Conservation (phyloP, 2,113 vertebrate species). For the Jaculus jaculus region DNA sequence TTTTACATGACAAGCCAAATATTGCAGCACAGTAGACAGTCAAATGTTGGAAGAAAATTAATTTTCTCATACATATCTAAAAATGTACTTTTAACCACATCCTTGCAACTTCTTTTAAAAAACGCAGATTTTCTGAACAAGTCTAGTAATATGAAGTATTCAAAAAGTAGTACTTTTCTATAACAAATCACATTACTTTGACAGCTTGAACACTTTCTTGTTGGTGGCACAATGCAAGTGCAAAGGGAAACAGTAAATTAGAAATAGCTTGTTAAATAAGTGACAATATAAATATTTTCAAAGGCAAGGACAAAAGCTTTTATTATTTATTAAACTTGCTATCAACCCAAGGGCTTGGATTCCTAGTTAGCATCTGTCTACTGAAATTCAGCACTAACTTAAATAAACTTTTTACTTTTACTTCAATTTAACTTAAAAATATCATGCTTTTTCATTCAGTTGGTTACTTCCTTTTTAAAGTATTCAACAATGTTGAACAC, state of each 20-base stretch:
- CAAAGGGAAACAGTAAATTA: conserved; percentile 62
- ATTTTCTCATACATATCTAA: conserved; percentile 35
- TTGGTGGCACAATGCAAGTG: conserved; percentile 64
- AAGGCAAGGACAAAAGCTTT: conserved; percentile 73
- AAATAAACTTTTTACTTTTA: conserved; percentile 72
- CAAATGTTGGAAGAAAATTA: conserved; percentile 55
- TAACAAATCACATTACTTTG: conserved; percentile 52
- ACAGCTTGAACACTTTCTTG: conserved; percentile 71
- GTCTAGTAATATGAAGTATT: conserved; percentile 59
- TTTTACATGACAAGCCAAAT: conserved; percentile 51
- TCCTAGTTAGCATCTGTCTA: conserved; percentile 75
- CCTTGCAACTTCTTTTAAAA: conserved; percentile 57
- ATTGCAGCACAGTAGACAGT: conserved; percentile 51
- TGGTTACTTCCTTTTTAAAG: conserved; percentile 76
- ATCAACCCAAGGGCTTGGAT: conserved; percentile 67
- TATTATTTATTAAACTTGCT: conserved; percentile 71
- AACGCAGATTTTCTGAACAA: conserved; percentile 64
- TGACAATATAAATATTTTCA: conserved; percentile 71
- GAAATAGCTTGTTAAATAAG: conserved; percentile 72
- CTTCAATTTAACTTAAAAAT: conserved; percentile 73
- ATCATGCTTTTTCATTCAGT: conserved; percentile 63
- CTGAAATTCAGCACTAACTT: conserved; percentile 74
- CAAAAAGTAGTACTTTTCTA: conserved; percentile 63
- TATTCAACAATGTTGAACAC: conserved; percentile 77
- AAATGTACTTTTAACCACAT: conserved; percentile 45